Percentiles rank a stretch among this genome's conserved stretches.
Evolutionary conservation across 2,113 vertebrate genomes (phyloP).

Genomic region (Ptychochromis oligacanthus): DNA sequence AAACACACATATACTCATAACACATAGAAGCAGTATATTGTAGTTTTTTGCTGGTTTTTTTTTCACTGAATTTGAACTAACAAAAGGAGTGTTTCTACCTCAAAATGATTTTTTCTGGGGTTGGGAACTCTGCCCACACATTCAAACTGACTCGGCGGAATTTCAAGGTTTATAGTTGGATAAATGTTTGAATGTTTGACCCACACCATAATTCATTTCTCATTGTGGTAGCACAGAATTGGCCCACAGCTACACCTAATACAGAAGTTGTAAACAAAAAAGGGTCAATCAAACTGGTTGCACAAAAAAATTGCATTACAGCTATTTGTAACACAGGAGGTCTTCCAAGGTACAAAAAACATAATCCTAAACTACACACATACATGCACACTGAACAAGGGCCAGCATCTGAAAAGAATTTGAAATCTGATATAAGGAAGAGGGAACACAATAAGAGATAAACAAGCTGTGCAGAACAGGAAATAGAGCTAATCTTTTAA

Average conservation of each 20-base stretch:
- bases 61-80: background rate
- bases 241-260: background rate
- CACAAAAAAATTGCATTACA: background rate
- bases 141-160: background rate
- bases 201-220: background rate
- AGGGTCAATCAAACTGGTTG: background rate
- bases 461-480: slow-evolving; percentile 33
- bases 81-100: background rate
- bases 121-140: background rate
- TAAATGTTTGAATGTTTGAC: background rate
- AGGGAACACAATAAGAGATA: slow-evolving; percentile 30
- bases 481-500: slow-evolving; percentile 43
- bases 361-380: slow-evolving; percentile 7
- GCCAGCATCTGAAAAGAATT: background rate
- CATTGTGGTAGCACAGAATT: background rate
- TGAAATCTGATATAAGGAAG: slow-evolving; percentile 44
- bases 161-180: background rate
- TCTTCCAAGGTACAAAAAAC: background rate
- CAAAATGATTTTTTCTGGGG: background rate
- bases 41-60: too few relatives aligned
- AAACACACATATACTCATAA: background rate
- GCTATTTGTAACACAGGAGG: background rate
- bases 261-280: background rate
- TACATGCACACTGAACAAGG: background rate
- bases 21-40: too few relatives aligned